phyloP scores from a whole-genome alignment of 2,888 invertebrate genomes.

The Watsonalla cultraria region DNA sequence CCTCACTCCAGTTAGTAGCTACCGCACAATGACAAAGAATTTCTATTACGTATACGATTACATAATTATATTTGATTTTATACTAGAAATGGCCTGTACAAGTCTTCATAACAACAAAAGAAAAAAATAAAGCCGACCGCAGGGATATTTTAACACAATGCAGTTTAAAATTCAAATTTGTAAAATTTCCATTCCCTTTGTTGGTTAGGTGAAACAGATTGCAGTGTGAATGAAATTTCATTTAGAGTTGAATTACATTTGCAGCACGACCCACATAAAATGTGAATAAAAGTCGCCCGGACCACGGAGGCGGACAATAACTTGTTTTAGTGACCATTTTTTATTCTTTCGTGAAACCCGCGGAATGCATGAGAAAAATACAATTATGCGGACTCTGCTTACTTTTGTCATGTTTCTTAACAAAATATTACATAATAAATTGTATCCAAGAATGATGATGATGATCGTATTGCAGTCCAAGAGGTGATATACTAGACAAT shows the following conservation, averaged over 20 bases:
- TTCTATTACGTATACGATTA: too few species aligned
- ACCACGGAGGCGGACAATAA: conserved; percentile 17
- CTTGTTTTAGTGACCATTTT: conserved; percentile 21
- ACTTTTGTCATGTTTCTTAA: neutral
- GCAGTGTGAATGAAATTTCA: conserved; percentile 20
- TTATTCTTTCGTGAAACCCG: conserved; percentile 19
- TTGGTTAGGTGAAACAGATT: conserved; percentile 12
- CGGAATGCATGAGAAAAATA: conserved; percentile 19
- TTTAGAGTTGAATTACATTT: conserved; percentile 23
- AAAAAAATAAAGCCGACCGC: neutral
- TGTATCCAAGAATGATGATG: too few species aligned
- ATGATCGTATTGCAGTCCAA: too few species aligned
- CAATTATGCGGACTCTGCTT: conserved; percentile 10
- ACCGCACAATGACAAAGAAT: too few species aligned
- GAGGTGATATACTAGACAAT: too few species aligned
- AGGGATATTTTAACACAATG: neutral
- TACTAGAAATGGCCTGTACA: too few species aligned
- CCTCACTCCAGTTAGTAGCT: too few species aligned
- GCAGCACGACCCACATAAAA: conserved; percentile 25
- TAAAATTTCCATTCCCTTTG: conserved; percentile 1
- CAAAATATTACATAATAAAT: neutral
- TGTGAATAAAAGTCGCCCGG: conserved; percentile 19
- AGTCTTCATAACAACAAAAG: neutral
- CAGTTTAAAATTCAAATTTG: neutral
- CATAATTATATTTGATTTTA: too few species aligned